Percentiles rank a stretch among this genome's conserved stretches.
Evolutionary conservation across 2,888 invertebrate species (phyloP).

Genomic region (Synergus umbraculus): DNA sequence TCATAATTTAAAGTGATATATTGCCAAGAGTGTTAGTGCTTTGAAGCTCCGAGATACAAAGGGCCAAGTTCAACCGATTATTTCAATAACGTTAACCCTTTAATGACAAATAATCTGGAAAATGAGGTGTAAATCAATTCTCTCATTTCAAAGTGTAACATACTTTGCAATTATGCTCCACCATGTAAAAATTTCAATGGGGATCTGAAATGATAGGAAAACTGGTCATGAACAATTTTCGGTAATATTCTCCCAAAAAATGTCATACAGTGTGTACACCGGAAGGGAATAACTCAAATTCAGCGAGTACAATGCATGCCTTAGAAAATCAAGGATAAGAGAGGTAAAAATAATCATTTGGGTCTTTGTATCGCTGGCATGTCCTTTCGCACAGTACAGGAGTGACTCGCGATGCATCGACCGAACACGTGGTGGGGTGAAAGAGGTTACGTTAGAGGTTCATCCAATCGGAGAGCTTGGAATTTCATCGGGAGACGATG

Average conservation of each 20-base stretch:
- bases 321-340: too few relatives aligned
- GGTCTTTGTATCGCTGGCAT: not conserved
- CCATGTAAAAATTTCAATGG: too few relatives aligned
- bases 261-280: too few relatives aligned
- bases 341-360: too few relatives aligned
- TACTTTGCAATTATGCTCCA: not conserved
- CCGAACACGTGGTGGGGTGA: conserved; percentile 21
- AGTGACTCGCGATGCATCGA: conserved; percentile 42
- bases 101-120: conserved; percentile 26
- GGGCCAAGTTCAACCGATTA: conserved; percentile 40
- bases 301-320: too few relatives aligned
- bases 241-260: too few relatives aligned
- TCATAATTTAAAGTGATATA: conserved; percentile 41
- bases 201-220: not conserved
- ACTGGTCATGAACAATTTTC: not conserved
- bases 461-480: conserved; percentile 59
- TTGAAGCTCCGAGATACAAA: conserved; percentile 36
- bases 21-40: conserved; percentile 33
- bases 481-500: conserved; percentile 58
- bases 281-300: too few relatives aligned
- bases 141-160: not conserved
- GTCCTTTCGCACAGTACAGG: not conserved
- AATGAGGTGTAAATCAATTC: conserved; percentile 23
- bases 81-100: conserved; percentile 38
- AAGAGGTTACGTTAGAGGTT: conserved; percentile 53